Base-by-base conservation (phyloP, 2,797 vertebrate species). In the Bradypodion pumilum region DNA sequence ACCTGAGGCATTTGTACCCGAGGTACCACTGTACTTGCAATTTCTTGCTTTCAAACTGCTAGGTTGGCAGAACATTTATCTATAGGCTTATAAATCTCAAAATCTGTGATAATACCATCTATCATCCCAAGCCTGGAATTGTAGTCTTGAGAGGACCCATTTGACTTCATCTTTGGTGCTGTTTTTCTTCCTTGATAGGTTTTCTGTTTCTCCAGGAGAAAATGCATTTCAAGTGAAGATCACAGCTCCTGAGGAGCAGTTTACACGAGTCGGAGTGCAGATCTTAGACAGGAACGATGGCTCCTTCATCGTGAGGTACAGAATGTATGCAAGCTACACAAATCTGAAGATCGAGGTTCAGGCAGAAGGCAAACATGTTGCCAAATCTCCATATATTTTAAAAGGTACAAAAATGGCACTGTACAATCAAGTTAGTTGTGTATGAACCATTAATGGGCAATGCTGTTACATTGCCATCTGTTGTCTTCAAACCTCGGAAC, bases 251-350 rank as follows among this genome's bases (percentile, higher is more conserved):
- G 96, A 95, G 7, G 98, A 99, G 85, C 96, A 97, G 13, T 98
- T 98, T 93, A 97, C 97, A 87, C 96, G 98, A 88, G 97, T 99
- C 75, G 99, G 98, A 92, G 94, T 98, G 79, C 98, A 99, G 90
- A 95, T 98, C 81, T 95, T 99, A 94, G 99, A 99, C 91, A 96
- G 98, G 74, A 97, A 95, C 70, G 99, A 99, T 91, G 99, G 99
- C 5, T 99, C 98, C 13, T 99, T 99, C 89, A 95, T 99, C 37
- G 98, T 99, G 27, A 97, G 98, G 59, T 99, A 98, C 90, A 96
- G 97, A 94, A 97, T 99, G 98, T 99, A 99, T 7, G 97, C 98
- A 66, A 98, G 97, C 94, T 99, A 99, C 94, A 93, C 90, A 29
- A 97, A 94, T 86, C 93, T 99, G 89, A 97, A 95, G 88, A 89